A percentile compares a stretch with the other conserved stretches of the same genome.
Conservation (phyloP, 2,113 vertebrate species). For the Etia nguti region DNA sequence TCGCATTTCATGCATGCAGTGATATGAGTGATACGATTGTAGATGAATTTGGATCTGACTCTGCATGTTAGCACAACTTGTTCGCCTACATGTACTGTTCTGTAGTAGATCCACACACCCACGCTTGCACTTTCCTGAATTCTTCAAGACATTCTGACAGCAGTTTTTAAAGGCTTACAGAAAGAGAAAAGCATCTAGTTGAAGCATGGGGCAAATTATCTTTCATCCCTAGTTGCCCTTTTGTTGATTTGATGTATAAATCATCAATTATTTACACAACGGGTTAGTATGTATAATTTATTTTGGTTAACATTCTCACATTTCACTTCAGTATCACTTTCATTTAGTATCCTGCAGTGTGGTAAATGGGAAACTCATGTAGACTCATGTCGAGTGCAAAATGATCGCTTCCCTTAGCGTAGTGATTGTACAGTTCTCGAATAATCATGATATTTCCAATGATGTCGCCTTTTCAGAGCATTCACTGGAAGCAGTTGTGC, state of each 20-base stretch:
- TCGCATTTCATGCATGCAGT: background rate
- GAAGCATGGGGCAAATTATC: background rate
- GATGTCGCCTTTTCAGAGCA: background rate
- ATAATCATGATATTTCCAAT: background rate
- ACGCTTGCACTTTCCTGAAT: background rate
- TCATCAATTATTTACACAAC: constrained; percentile 42
- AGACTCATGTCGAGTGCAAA: background rate
- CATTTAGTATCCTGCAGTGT: background rate
- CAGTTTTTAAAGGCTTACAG: background rate
- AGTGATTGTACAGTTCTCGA: background rate
- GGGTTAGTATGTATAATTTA: constrained; percentile 33
- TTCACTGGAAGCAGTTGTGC: background rate
- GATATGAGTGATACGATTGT: background rate
- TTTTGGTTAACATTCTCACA: constrained; percentile 21
- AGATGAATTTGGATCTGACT: constrained; percentile 4
- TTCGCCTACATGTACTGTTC: background rate
- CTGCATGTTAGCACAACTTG: background rate
- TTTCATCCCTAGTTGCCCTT: background rate
- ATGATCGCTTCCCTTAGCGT: background rate
- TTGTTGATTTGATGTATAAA: background rate
- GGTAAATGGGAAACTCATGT: background rate
- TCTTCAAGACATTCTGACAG: background rate
- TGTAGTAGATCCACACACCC: background rate
- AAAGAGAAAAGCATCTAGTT: background rate
- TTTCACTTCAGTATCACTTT: constrained; percentile 26